Conservation (phyloP, 2,113 vertebrate species). For the Podarcis muralis region DNA sequence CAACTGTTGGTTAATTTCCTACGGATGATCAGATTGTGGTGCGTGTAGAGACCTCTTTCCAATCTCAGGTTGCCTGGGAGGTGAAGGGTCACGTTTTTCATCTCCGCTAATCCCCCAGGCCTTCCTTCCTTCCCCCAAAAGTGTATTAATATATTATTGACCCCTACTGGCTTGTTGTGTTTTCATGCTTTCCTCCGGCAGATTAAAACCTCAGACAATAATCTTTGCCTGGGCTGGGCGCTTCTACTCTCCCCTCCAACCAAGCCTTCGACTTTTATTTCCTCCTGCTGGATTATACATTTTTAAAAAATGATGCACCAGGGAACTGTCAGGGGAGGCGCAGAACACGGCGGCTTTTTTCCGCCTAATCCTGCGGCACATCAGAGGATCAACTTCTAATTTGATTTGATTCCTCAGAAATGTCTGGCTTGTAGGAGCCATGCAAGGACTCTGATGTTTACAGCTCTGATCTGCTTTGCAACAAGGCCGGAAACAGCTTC, state of each 20-base stretch:
- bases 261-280: background rate
- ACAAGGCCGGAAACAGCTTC: too few species aligned
- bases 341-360: background rate
- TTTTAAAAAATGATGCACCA: background rate
- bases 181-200: background rate
- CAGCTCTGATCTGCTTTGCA: background rate
- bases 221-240: background rate
- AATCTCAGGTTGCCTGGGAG: background rate
- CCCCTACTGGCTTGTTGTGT: background rate
- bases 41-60: background rate
- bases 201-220: slow-evolving; percentile 23
- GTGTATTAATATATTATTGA: background rate
- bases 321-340: background rate
- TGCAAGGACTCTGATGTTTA: background rate
- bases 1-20: background rate
- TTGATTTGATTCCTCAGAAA: slow-evolving; percentile 25
- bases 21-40: background rate
- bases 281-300: slow-evolving; percentile 4
- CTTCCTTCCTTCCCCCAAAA: background rate
- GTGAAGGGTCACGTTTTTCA: background rate
- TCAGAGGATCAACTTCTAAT: slow-evolving; percentile 20
- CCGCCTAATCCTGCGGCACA: background rate
- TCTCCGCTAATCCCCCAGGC: background rate
- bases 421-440: background rate
- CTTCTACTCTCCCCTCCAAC: background rate